These are phyloP conservation scores for Heliconius erato DNA, from an alignment of 2,888 invertebrate genomes.

Conservation along the genomic window DNA sequence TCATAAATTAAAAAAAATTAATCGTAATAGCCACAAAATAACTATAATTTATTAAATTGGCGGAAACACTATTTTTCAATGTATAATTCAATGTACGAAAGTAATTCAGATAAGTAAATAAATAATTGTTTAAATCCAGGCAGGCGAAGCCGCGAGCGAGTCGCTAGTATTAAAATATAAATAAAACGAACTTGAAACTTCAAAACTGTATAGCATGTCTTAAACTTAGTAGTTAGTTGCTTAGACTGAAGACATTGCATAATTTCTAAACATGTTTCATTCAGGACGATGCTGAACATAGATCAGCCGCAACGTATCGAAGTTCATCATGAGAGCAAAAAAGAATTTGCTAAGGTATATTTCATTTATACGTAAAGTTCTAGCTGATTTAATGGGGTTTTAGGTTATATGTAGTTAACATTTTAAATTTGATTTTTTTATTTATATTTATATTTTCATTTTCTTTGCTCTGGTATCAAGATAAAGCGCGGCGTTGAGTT, in stretches of 20 bases:
- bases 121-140: too few species aligned
- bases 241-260: neutral
- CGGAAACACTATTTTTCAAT: too few species aligned
- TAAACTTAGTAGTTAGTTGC: neutral
- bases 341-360: constrained; percentile 75
- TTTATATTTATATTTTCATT: too few species aligned
- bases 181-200: neutral
- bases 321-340: constrained; percentile 66
- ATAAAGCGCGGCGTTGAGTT: too few species aligned
- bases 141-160: neutral
- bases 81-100: too few species aligned
- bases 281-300: constrained; percentile 81
- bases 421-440: too few species aligned
- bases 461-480: too few species aligned
- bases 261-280: constrained; percentile 26
- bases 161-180: neutral
- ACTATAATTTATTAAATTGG: too few species aligned
- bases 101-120: too few species aligned
- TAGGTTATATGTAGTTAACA: neutral
- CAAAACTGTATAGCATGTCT: neutral
- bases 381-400: neutral
- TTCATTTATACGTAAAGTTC: neutral
- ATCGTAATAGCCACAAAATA: too few species aligned
- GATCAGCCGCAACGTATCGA: constrained; percentile 78
- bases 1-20: too few species aligned